phyloP scores from a whole-genome alignment of 2,888 invertebrate species.

The Dione juno region DNA sequence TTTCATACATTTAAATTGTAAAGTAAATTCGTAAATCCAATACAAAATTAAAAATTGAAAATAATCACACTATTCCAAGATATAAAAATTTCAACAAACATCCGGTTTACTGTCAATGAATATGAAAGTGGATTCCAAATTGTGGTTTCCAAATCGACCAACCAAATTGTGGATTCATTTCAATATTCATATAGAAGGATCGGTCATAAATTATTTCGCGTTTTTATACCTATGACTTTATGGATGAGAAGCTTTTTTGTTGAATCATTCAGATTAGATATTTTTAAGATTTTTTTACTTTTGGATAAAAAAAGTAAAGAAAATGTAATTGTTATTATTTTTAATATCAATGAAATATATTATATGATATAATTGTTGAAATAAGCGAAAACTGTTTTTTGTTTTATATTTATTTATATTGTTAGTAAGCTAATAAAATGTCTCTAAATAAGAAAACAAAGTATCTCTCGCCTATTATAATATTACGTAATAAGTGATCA shows the following conservation, averaged over 20 bases:
- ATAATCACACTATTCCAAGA: neutral
- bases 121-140: conserved; percentile 22
- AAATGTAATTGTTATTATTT: neutral
- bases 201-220: conserved; percentile 14
- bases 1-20: neutral
- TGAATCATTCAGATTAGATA: neutral
- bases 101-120: conserved; percentile 26
- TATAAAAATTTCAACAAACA: conserved; percentile 19
- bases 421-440: too few relatives aligned
- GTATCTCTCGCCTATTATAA: too few relatives aligned
- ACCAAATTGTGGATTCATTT: conserved; percentile 13
- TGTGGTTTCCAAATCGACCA: conserved; percentile 20
- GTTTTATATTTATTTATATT: too few relatives aligned
- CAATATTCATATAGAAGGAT: conserved; percentile 15
- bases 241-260: neutral
- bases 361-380: too few relatives aligned
- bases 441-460: too few relatives aligned
- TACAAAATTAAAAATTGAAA: neutral
- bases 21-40: neutral
- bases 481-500: too few relatives aligned
- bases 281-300: neutral
- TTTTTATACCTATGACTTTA: neutral
- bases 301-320: neutral
- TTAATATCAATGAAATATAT: too few relatives aligned
- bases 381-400: too few relatives aligned